Base-by-base conservation (phyloP, 2,113 vertebrate species). In the Odontophorus gujanensis region DNA sequence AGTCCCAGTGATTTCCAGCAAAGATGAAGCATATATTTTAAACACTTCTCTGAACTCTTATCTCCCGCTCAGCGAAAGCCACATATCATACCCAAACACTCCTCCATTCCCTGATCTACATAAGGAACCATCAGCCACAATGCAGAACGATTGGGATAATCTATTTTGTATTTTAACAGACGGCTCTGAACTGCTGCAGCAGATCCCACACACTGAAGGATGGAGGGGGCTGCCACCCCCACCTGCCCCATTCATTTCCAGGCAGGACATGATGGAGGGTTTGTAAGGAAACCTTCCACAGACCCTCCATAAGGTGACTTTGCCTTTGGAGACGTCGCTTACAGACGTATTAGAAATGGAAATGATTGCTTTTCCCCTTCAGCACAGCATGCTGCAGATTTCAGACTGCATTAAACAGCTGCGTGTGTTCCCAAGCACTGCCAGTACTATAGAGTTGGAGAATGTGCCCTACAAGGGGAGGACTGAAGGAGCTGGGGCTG, bases 341-440 rank as follows among this genome's bases (percentile, higher is more conserved):
- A 24, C 24, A 26, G 55, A 26, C 25, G 10, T 17, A 11, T 21
- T 42, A 75, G 20, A 57, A 28, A 26, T 7, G 34, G 50, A 68
- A 90, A 16, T 6, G 2, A 59, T 3, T 6, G 32, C 0, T 4
- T 81, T 42, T 25, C n/a, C 50, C 68, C 83, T 77, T 45, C 66
- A 20, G 57, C 5, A 8, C 15, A 38, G 18, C 18, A 18, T 47
- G 42, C 21, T 45, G 20, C 57, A 2, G 0, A 26, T 43, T 50
- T 66, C 83, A 40, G 51, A 0, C 47, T 2, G 8, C 1, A 21
- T 8, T 9, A 8, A 4, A 38, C 38, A 79, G 53, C 62, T 11
- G 4, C 75, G 28, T 36, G 13, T 1, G 0, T 19, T 66, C 48
- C 67, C 28, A 16, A 51, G 10, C 0, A 1, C 51, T 25, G 15